These are phyloP conservation scores for Ascaphus truei DNA, from an alignment of 2,113 vertebrate genomes.

Conservation along the genomic window DNA sequence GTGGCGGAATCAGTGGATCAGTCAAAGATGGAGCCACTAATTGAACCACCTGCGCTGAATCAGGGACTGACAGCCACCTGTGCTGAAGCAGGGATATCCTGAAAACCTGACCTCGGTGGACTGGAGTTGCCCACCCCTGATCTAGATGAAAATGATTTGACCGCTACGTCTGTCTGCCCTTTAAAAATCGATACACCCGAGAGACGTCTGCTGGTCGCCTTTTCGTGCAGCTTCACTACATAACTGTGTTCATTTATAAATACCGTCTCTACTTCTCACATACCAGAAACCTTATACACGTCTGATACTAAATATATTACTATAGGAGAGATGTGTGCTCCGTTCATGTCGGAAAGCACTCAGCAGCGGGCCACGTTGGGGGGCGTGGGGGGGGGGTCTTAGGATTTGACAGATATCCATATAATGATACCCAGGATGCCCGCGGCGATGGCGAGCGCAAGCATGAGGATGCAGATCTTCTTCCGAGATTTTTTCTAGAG, in stretches of 20 bases:
- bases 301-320: background rate
- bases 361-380: slow-evolving; percentile 28
- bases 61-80: too few relatives aligned
- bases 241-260: slow-evolving; percentile 48
- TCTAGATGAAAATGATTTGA: too few relatives aligned
- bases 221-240: too few relatives aligned
- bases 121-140: too few relatives aligned
- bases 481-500: slow-evolving; percentile 91
- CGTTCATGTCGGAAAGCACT: slow-evolving; percentile 11
- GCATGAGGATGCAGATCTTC: slow-evolving; percentile 90
- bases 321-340: background rate
- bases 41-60: too few relatives aligned
- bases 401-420: slow-evolving; percentile 55
- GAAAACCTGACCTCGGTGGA: too few relatives aligned
- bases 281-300: slow-evolving; percentile 30
- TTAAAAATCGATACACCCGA: too few relatives aligned
- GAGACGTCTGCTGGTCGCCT: too few relatives aligned
- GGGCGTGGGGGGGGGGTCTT: slow-evolving; percentile 42
- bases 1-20: too few relatives aligned
- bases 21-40: too few relatives aligned
- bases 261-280: slow-evolving; percentile 42
- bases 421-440: slow-evolving; percentile 71
- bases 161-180: too few relatives aligned
- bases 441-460: slow-evolving; percentile 67
- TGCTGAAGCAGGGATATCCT: too few relatives aligned